Evolutionary conservation across 2,797 vertebrate genomes (phyloP), one percentile per base, ranked within the genome.

Genomic region (Esox lucius): DNA sequence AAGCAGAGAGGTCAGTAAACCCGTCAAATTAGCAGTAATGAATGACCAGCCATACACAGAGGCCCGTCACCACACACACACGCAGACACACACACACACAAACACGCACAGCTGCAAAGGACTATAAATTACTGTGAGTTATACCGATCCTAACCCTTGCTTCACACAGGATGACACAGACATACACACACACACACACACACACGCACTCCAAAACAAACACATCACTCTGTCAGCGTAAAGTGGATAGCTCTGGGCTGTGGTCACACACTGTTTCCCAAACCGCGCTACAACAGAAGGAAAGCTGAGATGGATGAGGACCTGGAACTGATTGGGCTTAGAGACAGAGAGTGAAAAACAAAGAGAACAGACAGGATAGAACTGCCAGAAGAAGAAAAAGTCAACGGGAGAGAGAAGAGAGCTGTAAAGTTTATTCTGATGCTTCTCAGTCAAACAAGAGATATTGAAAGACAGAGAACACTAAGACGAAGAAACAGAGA

Each of bases 1-100:
- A 91, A 89, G 91, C 87, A 90, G 88, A 90, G 87, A 90, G 89
- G 91, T 91, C 88, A 81, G 91, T 93, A 93, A 93, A 93, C 92
- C 92, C 87, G 92, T 93, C 91, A 93, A 93, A 93, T 93, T 92
- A 93, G 91, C 81, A 87, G 86, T 93, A 93, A 93, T 93, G 91
- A 93, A 93, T 92, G 87, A 90, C 86, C 88, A 84, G 86, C 82
- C 87, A 78, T 71, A 61, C 71, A 88, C 87, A 83, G 89, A 82
- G 83, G 82, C 85, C 87, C 91, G 91, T 91, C 91, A 90, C 84
- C 24, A 33, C 24, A 19, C 68, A 51, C 68, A 28, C 22, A 1
- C 46, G 9, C 17, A 13, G 28, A 16, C 17, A 65, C 12, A 48
- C 16, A 49, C 61, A 49, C 35, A 64, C 22, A 61, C 19, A 35